Conservation (phyloP, 2,888 invertebrate species). For the Rhorus exstirpatorius region DNA sequence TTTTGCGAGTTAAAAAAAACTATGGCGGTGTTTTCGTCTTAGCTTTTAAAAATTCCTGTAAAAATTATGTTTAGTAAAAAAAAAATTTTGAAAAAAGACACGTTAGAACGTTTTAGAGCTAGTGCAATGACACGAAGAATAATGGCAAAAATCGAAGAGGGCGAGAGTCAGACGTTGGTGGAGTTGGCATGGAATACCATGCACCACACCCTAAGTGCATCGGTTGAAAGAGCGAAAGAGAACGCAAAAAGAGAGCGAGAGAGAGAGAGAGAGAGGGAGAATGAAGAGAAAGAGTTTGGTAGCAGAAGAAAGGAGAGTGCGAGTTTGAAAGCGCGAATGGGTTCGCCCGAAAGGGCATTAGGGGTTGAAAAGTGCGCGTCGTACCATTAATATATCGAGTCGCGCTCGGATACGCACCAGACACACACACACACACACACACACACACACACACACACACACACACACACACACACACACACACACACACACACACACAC, state of each 20-base stretch:
- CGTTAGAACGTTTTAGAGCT: too few species aligned
- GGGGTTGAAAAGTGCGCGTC: constrained; percentile 53
- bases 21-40: too few species aligned
- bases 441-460: too few species aligned
- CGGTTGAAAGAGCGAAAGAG: constrained; percentile 56
- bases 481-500: not conserved
- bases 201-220: constrained; percentile 70
- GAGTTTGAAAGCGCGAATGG: constrained; percentile 59
- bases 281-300: constrained; percentile 31
- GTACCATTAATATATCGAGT: constrained; percentile 68
- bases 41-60: too few species aligned
- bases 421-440: not conserved
- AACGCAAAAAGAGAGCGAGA: constrained; percentile 51
- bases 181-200: constrained; percentile 24
- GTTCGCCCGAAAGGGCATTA: constrained; percentile 42
- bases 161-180: not conserved
- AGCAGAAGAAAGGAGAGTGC: constrained; percentile 45
- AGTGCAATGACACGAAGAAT: too few species aligned
- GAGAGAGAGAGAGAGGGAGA: constrained; percentile 56
- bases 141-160: too few species aligned
- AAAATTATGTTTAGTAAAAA: too few species aligned
- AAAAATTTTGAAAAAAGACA: too few species aligned
- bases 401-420: not conserved
- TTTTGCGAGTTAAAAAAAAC: too few species aligned
- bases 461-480: not conserved